Base-by-base conservation (phyloP, 2,888 invertebrate species). In the Galerucella nymphaeae region DNA sequence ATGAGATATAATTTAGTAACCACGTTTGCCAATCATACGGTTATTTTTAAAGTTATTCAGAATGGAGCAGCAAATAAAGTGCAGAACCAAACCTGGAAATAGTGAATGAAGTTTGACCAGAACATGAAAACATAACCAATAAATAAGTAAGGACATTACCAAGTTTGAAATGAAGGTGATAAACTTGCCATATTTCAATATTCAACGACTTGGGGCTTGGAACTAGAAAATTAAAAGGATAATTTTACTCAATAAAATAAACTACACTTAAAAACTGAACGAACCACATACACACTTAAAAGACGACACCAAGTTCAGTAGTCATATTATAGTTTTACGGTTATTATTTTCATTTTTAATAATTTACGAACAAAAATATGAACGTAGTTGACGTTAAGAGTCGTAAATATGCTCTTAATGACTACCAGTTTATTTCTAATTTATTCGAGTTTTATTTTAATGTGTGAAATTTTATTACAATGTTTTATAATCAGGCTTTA, bases 361-460 rank as follows among this genome's bases (percentile, higher is more conserved):
- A 85, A 87, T 87, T 87, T 87, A 87, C 85, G 84, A 85, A 86
- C 84, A 84, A 87, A 87, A 87, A 87, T 87, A 87, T 84, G 87
- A 85, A 85, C 81, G 80, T 78, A 82, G 75, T 81, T 79, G 86
- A 86, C 86, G 82, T 83, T 86, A 86, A 86, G 84, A 84, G 83
- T 83, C 85, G 83, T 86, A 86, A 87, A 87, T 86, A 86, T 85
- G 79, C 82, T 83, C 85, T 84, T 87, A 87, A 87, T 86, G 86
- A 85, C 86, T 83, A 85, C 85, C 85, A 85, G 86, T 86, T 86
- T 86, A 85, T 85, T 85, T 83, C 80, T 85, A 86, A 87, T 87
- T 87, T 87, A 87, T 87, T 82, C 83, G 86, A 86, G 85, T 87
- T 87, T 87, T 87, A 87, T 87, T 87, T 87, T 87, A 87, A 87